These are phyloP conservation scores for Pocillopora damicornis DNA, from an alignment of 64 coral and sea anemone genomes.

Conservation along the genomic window DNA sequence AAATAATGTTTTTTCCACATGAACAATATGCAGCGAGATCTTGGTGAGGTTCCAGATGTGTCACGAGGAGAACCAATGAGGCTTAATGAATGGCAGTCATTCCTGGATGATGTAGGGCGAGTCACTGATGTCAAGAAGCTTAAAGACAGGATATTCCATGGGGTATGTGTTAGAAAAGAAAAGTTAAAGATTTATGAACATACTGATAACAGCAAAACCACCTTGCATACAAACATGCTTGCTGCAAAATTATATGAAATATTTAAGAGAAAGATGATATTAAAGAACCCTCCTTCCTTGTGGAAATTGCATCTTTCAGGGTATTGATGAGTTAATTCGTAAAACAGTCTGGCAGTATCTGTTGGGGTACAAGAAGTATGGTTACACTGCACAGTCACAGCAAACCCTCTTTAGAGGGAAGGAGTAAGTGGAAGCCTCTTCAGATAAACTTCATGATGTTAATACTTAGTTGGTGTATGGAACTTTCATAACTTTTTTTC, in stretches of 20 bases:
- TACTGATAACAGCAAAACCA: background rate
- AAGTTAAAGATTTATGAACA: no score
- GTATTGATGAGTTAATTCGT: conserved; percentile 69
- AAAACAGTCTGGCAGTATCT: conserved; percentile 91
- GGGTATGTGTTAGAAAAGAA: conserved; percentile 29
- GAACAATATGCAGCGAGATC: conserved; percentile 45
- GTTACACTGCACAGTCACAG: conserved; percentile 66
- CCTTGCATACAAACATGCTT: no score
- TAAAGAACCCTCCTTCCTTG: no score
- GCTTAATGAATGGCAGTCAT: conserved; percentile 69
- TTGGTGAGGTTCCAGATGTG: conserved; percentile 76
- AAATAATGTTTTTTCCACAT: background rate
- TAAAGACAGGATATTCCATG: conserved; percentile 72
- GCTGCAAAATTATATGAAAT: no score
- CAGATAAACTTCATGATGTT: no score
- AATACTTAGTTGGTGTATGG: no score
- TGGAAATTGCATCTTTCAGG: conserved; percentile 36
- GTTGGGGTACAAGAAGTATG: conserved; percentile 90
- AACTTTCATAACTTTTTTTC: no score
- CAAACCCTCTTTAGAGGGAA: conserved; percentile 42
- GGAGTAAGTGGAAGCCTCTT: conserved; percentile 55
- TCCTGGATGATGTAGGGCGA: conserved; percentile 68
- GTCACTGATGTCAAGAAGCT: conserved; percentile 63
- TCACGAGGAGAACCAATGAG: conserved; percentile 44
- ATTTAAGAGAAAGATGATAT: no score